A percentile compares a stretch with the other conserved stretches of the same genome.
phyloP scores from a whole-genome alignment of 2,888 invertebrate genomes.

The Plebejus argus region DNA sequence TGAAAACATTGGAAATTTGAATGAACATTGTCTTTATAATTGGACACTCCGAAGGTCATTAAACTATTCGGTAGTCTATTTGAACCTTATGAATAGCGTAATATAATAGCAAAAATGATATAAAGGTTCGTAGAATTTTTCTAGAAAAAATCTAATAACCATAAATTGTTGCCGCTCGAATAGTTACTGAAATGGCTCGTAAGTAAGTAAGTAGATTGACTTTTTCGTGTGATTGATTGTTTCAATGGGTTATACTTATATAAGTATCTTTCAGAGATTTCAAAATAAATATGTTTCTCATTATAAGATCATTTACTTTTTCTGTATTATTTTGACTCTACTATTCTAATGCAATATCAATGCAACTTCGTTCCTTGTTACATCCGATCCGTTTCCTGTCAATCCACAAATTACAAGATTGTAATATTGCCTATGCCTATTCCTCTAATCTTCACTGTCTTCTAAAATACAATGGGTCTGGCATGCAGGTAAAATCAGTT shows the following conservation, averaged over 20 bases:
- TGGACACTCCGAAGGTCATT: constrained; percentile 51
- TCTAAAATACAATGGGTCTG: not conserved
- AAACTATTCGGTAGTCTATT: constrained; percentile 9
- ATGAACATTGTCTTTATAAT: constrained; percentile 46
- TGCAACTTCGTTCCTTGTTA: not conserved
- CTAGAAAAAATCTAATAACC: constrained; percentile 16
- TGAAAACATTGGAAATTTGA: not conserved
- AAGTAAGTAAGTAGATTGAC: not conserved
- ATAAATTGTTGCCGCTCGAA: constrained; percentile 7
- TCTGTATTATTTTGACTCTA: not conserved
- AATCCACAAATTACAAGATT: too few species aligned
- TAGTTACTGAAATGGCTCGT: constrained; percentile 7
- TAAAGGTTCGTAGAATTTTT: not conserved
- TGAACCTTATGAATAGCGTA: not conserved
- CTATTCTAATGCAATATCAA: not conserved
- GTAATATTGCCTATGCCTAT: too few species aligned
- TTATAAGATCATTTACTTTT: not conserved
- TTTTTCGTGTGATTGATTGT: not conserved
- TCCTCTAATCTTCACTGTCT: too few species aligned
- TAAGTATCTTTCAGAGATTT: not conserved
- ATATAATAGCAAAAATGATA: not conserved
- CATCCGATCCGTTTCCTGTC: not conserved
- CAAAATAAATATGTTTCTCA: not conserved
- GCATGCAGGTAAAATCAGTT: constrained; percentile 44
- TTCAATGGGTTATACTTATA: not conserved